These are phyloP conservation scores for Zeus faber DNA, from an alignment of 2,113 vertebrate species.

Conservation along the genomic window DNA sequence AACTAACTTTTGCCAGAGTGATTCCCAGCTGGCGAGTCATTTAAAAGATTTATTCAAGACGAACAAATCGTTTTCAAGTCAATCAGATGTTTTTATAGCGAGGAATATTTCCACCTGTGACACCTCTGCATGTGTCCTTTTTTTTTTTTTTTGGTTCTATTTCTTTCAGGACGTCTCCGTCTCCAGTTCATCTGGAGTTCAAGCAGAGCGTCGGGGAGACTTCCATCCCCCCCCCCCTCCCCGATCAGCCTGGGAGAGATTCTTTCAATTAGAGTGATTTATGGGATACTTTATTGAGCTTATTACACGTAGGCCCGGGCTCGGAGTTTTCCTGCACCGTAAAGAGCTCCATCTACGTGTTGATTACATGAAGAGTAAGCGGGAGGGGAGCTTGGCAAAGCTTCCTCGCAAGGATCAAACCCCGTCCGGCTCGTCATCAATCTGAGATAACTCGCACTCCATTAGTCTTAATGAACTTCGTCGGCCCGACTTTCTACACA, in stretches of 20 bases:
- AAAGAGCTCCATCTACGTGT: slow-evolving; percentile 57
- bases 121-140: slow-evolving; percentile 25
- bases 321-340: slow-evolving; percentile 42
- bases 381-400: slow-evolving; percentile 43
- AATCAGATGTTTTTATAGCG: no score
- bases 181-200: slow-evolving; percentile 75
- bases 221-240: no score
- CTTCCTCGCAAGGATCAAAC: slow-evolving; percentile 49
- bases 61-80: no score
- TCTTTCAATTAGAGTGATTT: slow-evolving; percentile 98
- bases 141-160: slow-evolving; percentile 40
- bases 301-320: slow-evolving; percentile 59
- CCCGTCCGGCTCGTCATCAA: slow-evolving; percentile 49
- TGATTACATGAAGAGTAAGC: slow-evolving; percentile 55
- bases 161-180: slow-evolving; percentile 39
- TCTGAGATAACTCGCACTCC: slow-evolving; percentile 58
- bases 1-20: no score
- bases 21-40: no score
- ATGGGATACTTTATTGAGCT: slow-evolving; percentile 84
- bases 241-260: slow-evolving; percentile 84
- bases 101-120: slow-evolving; percentile 29
- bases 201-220: slow-evolving; percentile 73
- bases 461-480: slow-evolving; percentile 62
- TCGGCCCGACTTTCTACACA: slow-evolving; percentile 30
- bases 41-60: no score